Conservation (phyloP, 2,888 invertebrate species). For the Resseliella maxima region DNA sequence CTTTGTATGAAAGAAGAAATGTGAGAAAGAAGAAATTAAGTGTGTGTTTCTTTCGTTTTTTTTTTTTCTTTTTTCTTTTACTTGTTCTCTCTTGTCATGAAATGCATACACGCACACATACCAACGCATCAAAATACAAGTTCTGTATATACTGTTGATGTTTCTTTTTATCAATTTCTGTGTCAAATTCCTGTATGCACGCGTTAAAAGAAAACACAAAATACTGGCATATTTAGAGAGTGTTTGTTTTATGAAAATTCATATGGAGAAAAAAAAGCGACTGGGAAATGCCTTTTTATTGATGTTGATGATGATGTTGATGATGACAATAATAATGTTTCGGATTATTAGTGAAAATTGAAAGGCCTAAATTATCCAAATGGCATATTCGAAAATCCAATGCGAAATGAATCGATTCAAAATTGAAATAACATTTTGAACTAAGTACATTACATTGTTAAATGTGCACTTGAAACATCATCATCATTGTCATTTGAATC, state of each 20-base stretch:
- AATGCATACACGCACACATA: background rate
- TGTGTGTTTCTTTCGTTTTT: background rate
- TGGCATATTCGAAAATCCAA: background rate
- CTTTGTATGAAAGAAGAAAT: background rate
- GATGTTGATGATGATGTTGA: conserved; percentile 24
- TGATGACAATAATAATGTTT: too few species aligned
- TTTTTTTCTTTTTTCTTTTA: background rate
- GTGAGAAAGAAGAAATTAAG: conserved; percentile 27
- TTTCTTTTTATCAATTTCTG: conserved; percentile 33
- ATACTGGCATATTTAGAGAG: background rate
- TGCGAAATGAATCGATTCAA: background rate
- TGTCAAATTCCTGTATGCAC: conserved; percentile 34
- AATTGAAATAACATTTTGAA: background rate
- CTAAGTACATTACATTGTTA: too few species aligned
- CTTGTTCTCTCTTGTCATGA: background rate
- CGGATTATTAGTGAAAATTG: conserved; percentile 4
- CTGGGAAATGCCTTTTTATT: conserved; percentile 1
- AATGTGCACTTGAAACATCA: conserved; percentile 13
- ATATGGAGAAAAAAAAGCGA: background rate
- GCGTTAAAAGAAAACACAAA: background rate
- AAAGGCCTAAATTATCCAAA: background rate
- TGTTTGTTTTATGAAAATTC: background rate
- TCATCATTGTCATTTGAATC: background rate
- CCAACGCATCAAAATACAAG: background rate
- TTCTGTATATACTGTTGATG: background rate